Percentiles rank a stretch among this genome's conserved stretches.
phyloP scores from a whole-genome alignment of 2,797 vertebrate species.

The Karalla daura region DNA sequence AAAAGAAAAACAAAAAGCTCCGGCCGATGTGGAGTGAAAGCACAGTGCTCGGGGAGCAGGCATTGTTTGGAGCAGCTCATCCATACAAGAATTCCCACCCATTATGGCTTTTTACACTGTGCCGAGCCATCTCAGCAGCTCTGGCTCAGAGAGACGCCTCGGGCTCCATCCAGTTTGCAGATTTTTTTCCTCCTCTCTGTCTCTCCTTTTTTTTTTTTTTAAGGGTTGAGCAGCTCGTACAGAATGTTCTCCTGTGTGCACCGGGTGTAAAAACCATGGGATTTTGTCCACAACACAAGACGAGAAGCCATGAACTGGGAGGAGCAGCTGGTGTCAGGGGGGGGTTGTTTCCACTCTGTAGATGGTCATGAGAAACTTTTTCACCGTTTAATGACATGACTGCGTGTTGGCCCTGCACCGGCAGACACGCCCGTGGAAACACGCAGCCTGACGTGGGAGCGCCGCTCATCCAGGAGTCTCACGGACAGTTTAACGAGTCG shows the following conservation, averaged over 20 bases:
- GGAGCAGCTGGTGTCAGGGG: conserved; percentile 13
- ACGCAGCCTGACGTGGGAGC: neutral
- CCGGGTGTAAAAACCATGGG: neutral
- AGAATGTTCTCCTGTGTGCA: conserved; percentile 53
- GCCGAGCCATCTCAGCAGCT: conserved; percentile 28
- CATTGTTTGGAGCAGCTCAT: conserved; percentile 51
- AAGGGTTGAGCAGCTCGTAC: conserved; percentile 50
- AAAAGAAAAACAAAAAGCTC: no score
- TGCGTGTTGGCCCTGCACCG: conserved; percentile 16
- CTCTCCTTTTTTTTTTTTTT: no score
- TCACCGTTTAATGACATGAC: conserved; percentile 46
- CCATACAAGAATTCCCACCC: conserved; percentile 32
- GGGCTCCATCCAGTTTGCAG: conserved; percentile 42
- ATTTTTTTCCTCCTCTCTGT: no score
- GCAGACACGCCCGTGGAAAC: conserved; percentile 41
- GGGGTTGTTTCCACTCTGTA: conserved; percentile 16
- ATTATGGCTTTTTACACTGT: conserved; percentile 28
- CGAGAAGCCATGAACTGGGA: conserved; percentile 21
- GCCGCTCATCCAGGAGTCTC: conserved; percentile 2
- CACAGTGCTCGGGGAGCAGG: neutral
- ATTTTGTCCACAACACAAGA: conserved; percentile 1
- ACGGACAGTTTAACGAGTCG: neutral
- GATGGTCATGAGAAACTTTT: conserved; percentile 35
- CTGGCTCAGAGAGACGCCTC: conserved; percentile 25
- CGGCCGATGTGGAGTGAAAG: conserved; percentile 5